A percentile compares a stretch with the other conserved stretches of the same genome.
Evolutionary conservation across 1,140 invertebrate genomes (phyloP).

Genomic region (Dryas iulia): DNA sequence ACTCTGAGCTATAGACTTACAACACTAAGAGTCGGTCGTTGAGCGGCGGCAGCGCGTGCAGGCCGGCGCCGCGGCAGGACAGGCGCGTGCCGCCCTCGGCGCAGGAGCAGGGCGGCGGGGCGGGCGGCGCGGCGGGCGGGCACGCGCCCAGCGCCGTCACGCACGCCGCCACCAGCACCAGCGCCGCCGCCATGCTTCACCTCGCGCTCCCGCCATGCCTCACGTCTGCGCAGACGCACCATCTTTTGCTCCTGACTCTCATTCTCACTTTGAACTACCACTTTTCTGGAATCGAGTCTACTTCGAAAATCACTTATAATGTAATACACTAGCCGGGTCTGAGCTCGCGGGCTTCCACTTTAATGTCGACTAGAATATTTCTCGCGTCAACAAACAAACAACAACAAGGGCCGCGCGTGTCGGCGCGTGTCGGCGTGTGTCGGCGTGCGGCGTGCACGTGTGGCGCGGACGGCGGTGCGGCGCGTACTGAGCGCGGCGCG

Average conservation of each 20-base stretch:
- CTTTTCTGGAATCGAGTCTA: not conserved
- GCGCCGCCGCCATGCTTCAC: slow-evolving; percentile 41
- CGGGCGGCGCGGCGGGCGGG: slow-evolving; percentile 26
- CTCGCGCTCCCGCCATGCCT: slow-evolving; percentile 18
- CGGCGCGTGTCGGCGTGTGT: not conserved
- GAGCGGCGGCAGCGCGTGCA: slow-evolving; percentile 49
- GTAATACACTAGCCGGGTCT: not conserved
- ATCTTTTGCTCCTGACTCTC: not conserved
- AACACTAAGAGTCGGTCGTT: slow-evolving; percentile 42
- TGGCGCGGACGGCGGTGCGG: not conserved
- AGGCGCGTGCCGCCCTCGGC: slow-evolving; percentile 47
- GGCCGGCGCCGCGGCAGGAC: slow-evolving; percentile 45
- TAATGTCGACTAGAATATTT: not conserved
- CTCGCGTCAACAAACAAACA: not conserved
- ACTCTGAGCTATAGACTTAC: too few relatives aligned
- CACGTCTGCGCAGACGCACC: slow-evolving; percentile 23
- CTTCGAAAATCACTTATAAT: not conserved
- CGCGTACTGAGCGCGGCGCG: slow-evolving; percentile 14
- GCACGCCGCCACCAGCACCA: slow-evolving; percentile 30
- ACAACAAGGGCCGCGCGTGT: not conserved
- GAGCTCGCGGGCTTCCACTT: not conserved
- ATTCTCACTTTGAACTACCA: slow-evolving; percentile 1
- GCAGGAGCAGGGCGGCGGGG: slow-evolving; percentile 46
- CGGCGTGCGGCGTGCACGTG: not conserved
- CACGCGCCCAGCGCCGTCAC: slow-evolving; percentile 29